A percentile compares a stretch with the other conserved stretches of the same genome.
Conservation (phyloP, 2,888 invertebrate genomes). For the Tolmerus cingulatus region DNA sequence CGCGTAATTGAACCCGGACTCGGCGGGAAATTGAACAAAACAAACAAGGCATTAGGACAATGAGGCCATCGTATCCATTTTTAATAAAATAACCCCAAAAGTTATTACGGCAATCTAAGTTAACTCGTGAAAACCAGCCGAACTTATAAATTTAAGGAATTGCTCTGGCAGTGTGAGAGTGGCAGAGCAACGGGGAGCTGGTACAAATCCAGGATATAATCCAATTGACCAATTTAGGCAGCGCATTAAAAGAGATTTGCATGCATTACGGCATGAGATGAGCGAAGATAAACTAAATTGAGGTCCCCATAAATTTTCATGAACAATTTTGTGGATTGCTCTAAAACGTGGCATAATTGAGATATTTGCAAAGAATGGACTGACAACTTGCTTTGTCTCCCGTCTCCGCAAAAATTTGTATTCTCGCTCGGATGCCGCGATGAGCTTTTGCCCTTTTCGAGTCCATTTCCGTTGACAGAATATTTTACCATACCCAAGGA, state of each 20-base stretch:
- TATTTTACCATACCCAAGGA: neutral
- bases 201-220: conserved; percentile 45
- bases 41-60: conserved; percentile 27
- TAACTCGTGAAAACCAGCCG: neutral
- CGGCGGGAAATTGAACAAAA: neutral
- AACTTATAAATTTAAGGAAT: conserved; percentile 26
- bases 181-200: neutral
- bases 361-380: conserved; percentile 20
- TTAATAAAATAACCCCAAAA: conserved; percentile 37
- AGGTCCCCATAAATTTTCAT: conserved; percentile 37
- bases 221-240: conserved; percentile 46
- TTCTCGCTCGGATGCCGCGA: neutral
- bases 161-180: neutral
- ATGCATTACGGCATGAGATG: conserved; percentile 46
- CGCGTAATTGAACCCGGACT: neutral
- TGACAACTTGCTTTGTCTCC: conserved; percentile 27
- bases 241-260: conserved; percentile 47
- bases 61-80: conserved; percentile 6
- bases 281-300: conserved; percentile 40
- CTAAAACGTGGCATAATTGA: conserved; percentile 40
- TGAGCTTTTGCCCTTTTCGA: neutral
- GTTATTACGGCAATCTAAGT: neutral
- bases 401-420: conserved; percentile 2
- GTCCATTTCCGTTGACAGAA: neutral
- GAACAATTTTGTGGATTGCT: conserved; percentile 37